Evolutionary conservation across 2,797 vertebrate species (phyloP).

Genomic region (Peromyscus aztecus): DNA sequence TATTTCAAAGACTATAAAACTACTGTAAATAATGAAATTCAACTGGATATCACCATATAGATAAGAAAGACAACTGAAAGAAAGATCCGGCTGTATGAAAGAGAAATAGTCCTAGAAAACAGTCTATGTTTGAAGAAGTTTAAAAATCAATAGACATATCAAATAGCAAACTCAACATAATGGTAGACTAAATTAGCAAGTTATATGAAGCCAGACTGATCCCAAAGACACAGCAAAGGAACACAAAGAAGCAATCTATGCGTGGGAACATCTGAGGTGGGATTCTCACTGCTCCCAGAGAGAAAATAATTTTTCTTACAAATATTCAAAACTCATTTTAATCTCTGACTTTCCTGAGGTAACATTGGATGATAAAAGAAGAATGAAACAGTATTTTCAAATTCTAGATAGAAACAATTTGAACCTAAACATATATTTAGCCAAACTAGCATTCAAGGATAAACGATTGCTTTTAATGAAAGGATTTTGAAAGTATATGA

Average conservation of each 20-base stretch:
- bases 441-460: not conserved
- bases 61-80: slow-evolving; percentile 42
- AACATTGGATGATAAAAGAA: slow-evolving; percentile 30
- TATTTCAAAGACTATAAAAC: slow-evolving; percentile 21
- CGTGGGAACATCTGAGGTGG: not conserved
- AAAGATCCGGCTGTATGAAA: not conserved
- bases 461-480: not conserved
- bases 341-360: not conserved
- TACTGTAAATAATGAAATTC: slow-evolving; percentile 40
- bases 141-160: slow-evolving; percentile 19
- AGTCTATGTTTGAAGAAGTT: not conserved
- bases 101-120: not conserved
- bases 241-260: not conserved
- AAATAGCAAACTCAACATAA: slow-evolving; percentile 12
- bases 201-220: not conserved
- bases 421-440: not conserved
- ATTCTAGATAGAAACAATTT: slow-evolving; percentile 18
- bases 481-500: slow-evolving; percentile 19
- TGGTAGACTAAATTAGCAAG: slow-evolving; percentile 32
- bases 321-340: slow-evolving; percentile 23
- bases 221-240: not conserved
- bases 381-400: slow-evolving; percentile 12
- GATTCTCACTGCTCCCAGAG: not conserved
- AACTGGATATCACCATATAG: not conserved
- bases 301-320: slow-evolving; percentile 25